Evolutionary conservation across 2,888 invertebrate species (phyloP).

Genomic region (Caenorhabditis sp.): DNA sequence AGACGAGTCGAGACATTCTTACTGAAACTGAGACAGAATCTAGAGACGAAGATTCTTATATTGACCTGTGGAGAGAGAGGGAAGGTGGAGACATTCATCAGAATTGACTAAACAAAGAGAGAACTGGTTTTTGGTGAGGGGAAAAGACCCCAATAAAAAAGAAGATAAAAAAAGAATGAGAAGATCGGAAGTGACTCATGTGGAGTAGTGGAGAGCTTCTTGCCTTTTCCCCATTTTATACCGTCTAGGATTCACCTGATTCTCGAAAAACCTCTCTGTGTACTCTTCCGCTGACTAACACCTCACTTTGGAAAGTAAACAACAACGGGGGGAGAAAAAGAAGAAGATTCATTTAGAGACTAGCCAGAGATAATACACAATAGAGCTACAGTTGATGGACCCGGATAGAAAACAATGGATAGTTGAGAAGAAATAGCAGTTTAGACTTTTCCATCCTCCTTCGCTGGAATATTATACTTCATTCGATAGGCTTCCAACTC

Average conservation of each 20-base stretch:
- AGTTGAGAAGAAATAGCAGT: background rate
- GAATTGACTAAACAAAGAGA: conserved; percentile 57
- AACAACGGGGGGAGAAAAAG: conserved; percentile 33
- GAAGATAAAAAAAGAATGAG: conserved; percentile 16
- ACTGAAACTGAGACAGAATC: conserved; percentile 6
- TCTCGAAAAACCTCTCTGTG: conserved; percentile 30
- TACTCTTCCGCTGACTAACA: conserved; percentile 61
- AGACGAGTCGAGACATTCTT: conserved; percentile 11
- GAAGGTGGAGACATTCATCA: conserved; percentile 1
- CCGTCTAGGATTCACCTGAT: conserved; percentile 26
- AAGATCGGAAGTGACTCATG: conserved; percentile 51
- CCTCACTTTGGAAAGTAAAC: conserved; percentile 41
- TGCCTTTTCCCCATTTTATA: conserved; percentile 21
- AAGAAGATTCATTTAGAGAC: conserved; percentile 42
- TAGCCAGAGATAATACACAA: conserved; percentile 9
- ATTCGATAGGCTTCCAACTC: conserved; percentile 69
- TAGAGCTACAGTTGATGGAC: conserved; percentile 26
- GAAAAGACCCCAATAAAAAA: background rate
- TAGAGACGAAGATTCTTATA: conserved; percentile 33
- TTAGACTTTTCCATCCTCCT: conserved; percentile 55
- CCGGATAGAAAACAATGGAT: conserved; percentile 15
- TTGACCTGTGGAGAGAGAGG: conserved; percentile 19
- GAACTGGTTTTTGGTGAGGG: conserved; percentile 44
- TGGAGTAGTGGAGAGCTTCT: conserved; percentile 32
- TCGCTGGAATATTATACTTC: conserved; percentile 67